A percentile compares a stretch with the other conserved stretches of the same genome.
phyloP scores from a whole-genome alignment of 2,888 invertebrate species.

The Carcina quercana region DNA sequence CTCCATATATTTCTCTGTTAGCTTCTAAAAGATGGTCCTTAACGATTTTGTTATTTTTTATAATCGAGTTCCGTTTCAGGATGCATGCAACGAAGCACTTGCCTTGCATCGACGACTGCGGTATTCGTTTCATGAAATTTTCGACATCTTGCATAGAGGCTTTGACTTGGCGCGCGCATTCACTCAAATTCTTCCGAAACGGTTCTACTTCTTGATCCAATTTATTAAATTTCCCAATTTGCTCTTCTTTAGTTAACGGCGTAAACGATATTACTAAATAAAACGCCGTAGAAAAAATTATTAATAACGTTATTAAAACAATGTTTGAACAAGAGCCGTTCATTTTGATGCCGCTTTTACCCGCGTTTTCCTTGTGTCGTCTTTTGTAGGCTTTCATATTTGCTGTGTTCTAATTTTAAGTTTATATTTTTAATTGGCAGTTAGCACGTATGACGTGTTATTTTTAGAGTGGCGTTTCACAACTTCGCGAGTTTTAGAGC shows the following conservation, averaged over 20 bases:
- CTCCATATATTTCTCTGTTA: conserved; percentile 48
- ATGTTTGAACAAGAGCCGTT: conserved; percentile 20
- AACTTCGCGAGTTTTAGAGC: too few relatives aligned
- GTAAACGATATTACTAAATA: conserved; percentile 39
- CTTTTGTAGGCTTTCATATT: conserved; percentile 19
- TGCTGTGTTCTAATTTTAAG: conserved; percentile 22
- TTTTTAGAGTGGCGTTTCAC: conserved; percentile 12
- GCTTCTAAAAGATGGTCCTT: conserved; percentile 40
- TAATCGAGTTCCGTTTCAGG: conserved; percentile 49
- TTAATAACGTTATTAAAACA: conserved; percentile 22
- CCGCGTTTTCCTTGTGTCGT: conserved; percentile 18
- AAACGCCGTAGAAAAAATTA: conserved; percentile 29
- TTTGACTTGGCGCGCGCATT: conserved; percentile 57
- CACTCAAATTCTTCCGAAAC: conserved; percentile 52
- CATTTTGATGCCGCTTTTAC: conserved; percentile 31
- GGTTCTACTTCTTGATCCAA: conserved; percentile 52
- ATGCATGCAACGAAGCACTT: conserved; percentile 67
- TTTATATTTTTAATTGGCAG: conserved; percentile 37
- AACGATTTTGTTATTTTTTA: conserved; percentile 49
- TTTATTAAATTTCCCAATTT: conserved; percentile 39
- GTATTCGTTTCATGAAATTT: conserved; percentile 51
- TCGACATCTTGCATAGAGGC: conserved; percentile 53
- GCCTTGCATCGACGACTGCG: conserved; percentile 46
- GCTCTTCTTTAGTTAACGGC: conserved; percentile 52
- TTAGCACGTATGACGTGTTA: conserved; percentile 26